Evolutionary conservation across 2,888 invertebrate genomes (phyloP), one percentile per base, ranked within the genome.

Genomic region (Dascillus cervinus): DNA sequence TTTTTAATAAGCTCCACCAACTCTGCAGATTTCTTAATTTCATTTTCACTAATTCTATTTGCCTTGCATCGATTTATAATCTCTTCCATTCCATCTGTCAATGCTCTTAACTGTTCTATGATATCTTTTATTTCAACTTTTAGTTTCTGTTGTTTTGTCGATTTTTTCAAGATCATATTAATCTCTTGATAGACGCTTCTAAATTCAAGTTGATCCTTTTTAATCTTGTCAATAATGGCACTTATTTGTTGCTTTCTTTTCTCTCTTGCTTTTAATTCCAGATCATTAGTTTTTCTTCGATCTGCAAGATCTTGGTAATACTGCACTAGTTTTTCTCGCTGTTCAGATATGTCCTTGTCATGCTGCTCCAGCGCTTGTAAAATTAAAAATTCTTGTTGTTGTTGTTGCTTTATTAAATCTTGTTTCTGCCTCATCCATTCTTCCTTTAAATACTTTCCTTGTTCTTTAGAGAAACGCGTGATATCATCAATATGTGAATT

Each of bases 151-250:
- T 34, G 44, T 28, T 44, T 43, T 11, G 23, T 28, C 30, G 46
- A 52, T 11, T 34, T 43, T 43, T 55, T 57, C 3, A 73, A 52
- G n/a, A 71, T 46, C 9, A 60, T 56, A 2, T 64, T 64, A 25
- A 79, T 71, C 37, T 70, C 67, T 58, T 73, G 71, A 49, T 73
- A 77, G 39, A 68, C 63, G n/a, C 54, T 51, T 29, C 67, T 67
- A 44, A 78, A 76, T 46, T 70, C 71, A 1, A 66, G 64, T 41
- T 79, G 75, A 42, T 71, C 72, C 22, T 70, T 66, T 13, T 70
- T 69, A 10, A 79, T 70, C 1, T 69, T 64, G n/a, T 75, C 71
- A 42, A 75, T 50, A 17, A 50, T 43, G 13, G 40, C 40, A 13
- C 41, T 44, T 8, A 60, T 23, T 28, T 49, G 20, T 33, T 49